Base-by-base conservation (phyloP, 2,797 vertebrate genomes). In the Knipowitschia caucasica region DNA sequence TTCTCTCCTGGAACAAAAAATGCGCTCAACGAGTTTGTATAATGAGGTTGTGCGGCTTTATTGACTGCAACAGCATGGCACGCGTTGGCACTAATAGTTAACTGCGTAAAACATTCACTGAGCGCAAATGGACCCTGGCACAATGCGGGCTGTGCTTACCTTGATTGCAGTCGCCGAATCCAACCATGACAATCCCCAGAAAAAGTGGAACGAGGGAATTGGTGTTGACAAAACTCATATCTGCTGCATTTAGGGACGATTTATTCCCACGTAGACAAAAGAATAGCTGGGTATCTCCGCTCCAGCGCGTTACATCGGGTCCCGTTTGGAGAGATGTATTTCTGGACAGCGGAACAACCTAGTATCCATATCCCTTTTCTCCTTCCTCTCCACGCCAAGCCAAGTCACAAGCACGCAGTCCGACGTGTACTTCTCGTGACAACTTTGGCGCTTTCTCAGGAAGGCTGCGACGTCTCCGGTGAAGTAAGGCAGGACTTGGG, bases 171-270 rank as follows among this genome's bases (percentile, higher is more conserved):
- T 42, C 67, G 61, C 74, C 60, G 63, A 70, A 52, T 49, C 71
- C 62, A 40, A 59, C 59, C 76, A 82, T 56, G 55, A 74, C 60
- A 73, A 82, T 73, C 75, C 84, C 81, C 27, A 86, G 70, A 71
- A 81, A 78, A 67, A 88, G 66, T 70, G 75, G 74, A 60, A 81
- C 42, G 44, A 85, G 60, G 59, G 67, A 35, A 50, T 80, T 63
- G 77, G 70, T 76, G 50, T 77, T 72, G 71, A 77, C 81, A 55
- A 77, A 78, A 78, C 57, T 85, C 89, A 89, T 89, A 68, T 84
- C 81, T 83, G 72, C 79, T 46, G 73, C 71, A 82, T 85, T 68
- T 59, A 82, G 52, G 52, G 38, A 34, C 56, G 58, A 49, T 58
- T 64, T 55, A 50, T 61, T 63, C 62, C 50, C 24, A 20, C 3